phyloP scores from a whole-genome alignment of 2,113 vertebrate genomes.

The Takifugu flavidus region DNA sequence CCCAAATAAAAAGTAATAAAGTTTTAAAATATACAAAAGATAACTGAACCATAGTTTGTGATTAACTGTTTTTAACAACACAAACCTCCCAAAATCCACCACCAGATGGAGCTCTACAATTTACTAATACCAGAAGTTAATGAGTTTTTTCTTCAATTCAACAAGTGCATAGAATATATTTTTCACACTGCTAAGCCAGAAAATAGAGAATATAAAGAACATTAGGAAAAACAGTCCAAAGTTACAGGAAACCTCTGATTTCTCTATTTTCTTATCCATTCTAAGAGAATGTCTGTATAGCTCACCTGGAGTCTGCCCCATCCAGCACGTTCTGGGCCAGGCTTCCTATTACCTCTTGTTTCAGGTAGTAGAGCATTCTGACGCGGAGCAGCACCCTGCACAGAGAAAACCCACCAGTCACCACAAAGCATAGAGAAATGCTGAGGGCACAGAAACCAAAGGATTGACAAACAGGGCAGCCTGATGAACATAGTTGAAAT shows the following conservation, averaged over 20 bases:
- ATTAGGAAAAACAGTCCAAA: too few species aligned
- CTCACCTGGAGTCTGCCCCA: slow-evolving; percentile 89
- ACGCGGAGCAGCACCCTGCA: slow-evolving; percentile 94
- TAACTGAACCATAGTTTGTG: too few species aligned
- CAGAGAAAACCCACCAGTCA: slow-evolving; percentile 63
- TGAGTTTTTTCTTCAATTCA: slow-evolving; percentile 26
- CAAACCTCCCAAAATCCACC: slow-evolving; percentile 25
- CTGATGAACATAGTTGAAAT: slow-evolving; percentile 30
- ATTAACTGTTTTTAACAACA: too few species aligned
- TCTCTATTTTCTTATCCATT: too few species aligned
- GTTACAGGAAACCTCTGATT: too few species aligned
- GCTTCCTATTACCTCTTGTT: slow-evolving; percentile 96
- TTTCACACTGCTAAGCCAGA: not conserved
- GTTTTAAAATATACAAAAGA: too few species aligned
- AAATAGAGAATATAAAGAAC: too few species aligned
- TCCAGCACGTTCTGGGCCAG: slow-evolving; percentile 90
- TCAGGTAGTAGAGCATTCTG: slow-evolving; percentile 98
- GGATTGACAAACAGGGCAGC: slow-evolving; percentile 4
- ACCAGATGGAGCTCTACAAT: slow-evolving; percentile 65
- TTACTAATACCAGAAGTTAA: slow-evolving; percentile 13
- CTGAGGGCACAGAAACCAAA: slow-evolving; percentile 55
- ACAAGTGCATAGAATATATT: slow-evolving; percentile 46
- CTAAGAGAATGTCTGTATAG: not conserved
- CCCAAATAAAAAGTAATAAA: too few species aligned
- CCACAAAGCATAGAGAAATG: slow-evolving; percentile 59